Percentiles rank a stretch among this genome's conserved stretches.
phyloP scores from a whole-genome alignment of 1,140 invertebrate genomes.

The Lordiphosa mommai region DNA sequence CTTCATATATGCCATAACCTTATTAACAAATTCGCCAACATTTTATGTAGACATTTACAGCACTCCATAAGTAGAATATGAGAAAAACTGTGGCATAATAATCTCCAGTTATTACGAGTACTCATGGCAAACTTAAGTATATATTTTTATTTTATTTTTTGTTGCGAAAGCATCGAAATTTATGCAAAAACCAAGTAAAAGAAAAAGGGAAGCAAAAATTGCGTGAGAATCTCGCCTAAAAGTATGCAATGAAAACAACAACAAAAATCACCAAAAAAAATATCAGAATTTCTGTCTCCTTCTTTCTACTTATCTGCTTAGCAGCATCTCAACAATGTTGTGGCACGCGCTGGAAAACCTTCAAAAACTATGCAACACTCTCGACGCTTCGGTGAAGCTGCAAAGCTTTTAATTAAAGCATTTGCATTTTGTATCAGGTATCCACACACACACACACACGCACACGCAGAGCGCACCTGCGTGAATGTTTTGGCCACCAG shows the following conservation, averaged over 20 bases:
- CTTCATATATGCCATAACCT: background rate
- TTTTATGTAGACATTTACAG: constrained; percentile 5
- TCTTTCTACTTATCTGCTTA: background rate
- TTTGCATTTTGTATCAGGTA: constrained; percentile 72
- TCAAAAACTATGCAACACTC: constrained; percentile 45
- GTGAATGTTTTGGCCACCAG: constrained; percentile 49
- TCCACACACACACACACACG: constrained; percentile 2
- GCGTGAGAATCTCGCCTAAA: no score
- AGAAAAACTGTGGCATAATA: constrained; percentile 21
- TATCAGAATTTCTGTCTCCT: no score
- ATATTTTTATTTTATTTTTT: background rate
- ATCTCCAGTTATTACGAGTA: constrained; percentile 37
- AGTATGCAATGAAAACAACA: no score
- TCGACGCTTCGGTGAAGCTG: constrained; percentile 54
- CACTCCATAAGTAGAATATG: background rate
- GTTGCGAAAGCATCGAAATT: constrained; percentile 40
- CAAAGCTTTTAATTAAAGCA: constrained; percentile 76
- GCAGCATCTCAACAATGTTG: constrained; percentile 4
- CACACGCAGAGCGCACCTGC: constrained; percentile 29
- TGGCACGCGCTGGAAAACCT: constrained; percentile 21
- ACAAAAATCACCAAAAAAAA: constrained; percentile 72
- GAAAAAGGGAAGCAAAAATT: no score
- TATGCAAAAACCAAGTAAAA: constrained; percentile 66
- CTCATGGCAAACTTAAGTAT: background rate
- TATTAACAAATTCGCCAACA: constrained; percentile 8